Base-by-base conservation (phyloP, 1,140 invertebrate genomes). In the Nixonia krombeini region DNA sequence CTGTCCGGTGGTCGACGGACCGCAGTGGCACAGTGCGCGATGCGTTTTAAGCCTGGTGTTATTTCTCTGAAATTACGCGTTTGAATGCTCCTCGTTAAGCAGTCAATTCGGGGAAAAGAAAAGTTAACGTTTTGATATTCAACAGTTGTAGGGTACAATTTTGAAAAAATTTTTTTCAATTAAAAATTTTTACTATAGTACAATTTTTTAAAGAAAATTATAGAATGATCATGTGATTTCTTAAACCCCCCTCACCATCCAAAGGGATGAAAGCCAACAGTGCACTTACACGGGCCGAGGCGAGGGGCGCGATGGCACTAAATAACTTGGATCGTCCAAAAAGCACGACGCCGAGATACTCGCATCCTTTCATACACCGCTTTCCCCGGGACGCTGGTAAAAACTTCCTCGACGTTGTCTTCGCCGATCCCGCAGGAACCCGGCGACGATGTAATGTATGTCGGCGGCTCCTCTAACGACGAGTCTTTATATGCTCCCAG, bases 261-360 rank as follows among this genome's bases (percentile, higher is more conserved):
- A 66, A 47, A 67, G 66, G 66, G 76, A 70, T 77, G 74, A 74
- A 70, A 75, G 75, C 73, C 70, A 79, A 70, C 75, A 46, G 72
- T 75, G 75, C 74, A 76, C 74, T 76, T 68, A 73, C 71, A 70
- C 70, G 63, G 25, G 53, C 61, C 40, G 69, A 64, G 61, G 68
- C 65, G 58, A 69, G 64, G 40, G 62, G 55, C 63, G 37, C 21
- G 10, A 65, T 45, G 3, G 59, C 44, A 62, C 70, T 78, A 76
- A 76, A 78, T 76, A 78, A 76, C 62, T 46, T 10, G 33, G 10
- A 15, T 46, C 47, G 41, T 38, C 50, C 55, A 53, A 63, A 63
- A 59, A 63, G 49, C 52, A 38, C 44, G 66, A 59, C 51, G 42
- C 28, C 44, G 26, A 47, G 62, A 65, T 33, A 25, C 41, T 61